Evolutionary conservation across 2,888 invertebrate species (phyloP).

Genomic region (Tenthredo scrophulariae): DNA sequence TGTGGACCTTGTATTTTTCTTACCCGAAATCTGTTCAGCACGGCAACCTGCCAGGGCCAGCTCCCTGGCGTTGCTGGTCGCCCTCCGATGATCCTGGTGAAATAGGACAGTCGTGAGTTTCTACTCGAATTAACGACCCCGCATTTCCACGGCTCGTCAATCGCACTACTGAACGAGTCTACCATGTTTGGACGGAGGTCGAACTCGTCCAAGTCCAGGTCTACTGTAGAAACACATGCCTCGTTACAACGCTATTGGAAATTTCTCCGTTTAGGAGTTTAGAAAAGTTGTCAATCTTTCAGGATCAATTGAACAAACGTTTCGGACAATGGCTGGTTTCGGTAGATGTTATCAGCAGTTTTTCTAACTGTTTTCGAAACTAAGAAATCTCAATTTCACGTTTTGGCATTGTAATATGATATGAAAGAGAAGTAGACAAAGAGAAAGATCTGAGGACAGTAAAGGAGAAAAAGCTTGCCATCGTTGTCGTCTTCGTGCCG

Average conservation of each 20-base stretch:
- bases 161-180: slow-evolving; percentile 63
- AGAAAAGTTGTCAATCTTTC: neutral
- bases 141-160: slow-evolving; percentile 70
- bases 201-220: slow-evolving; percentile 69
- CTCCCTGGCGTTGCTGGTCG: slow-evolving; percentile 88
- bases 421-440: neutral
- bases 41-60: slow-evolving; percentile 98
- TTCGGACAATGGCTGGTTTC: neutral
- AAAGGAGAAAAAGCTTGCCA: slow-evolving; percentile 62
- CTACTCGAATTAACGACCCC: slow-evolving; percentile 66
- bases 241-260: slow-evolving; percentile 26
- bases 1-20: slow-evolving; percentile 61
- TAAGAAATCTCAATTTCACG: neutral
- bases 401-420: neutral
- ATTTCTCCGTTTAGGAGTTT: neutral
- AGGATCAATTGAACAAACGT: neutral
- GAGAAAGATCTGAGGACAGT: neutral
- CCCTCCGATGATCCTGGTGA: slow-evolving; percentile 92
- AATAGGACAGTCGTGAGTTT: slow-evolving; percentile 70
- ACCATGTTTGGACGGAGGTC: slow-evolving; percentile 70
- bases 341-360: neutral
- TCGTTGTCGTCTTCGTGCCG: slow-evolving; percentile 71
- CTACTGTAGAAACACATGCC: slow-evolving; percentile 58
- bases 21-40: slow-evolving; percentile 91
- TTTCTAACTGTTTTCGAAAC: neutral